Evolutionary conservation across 2,797 vertebrate species (phyloP).

Genomic region (Sebastes matsubarae): DNA sequence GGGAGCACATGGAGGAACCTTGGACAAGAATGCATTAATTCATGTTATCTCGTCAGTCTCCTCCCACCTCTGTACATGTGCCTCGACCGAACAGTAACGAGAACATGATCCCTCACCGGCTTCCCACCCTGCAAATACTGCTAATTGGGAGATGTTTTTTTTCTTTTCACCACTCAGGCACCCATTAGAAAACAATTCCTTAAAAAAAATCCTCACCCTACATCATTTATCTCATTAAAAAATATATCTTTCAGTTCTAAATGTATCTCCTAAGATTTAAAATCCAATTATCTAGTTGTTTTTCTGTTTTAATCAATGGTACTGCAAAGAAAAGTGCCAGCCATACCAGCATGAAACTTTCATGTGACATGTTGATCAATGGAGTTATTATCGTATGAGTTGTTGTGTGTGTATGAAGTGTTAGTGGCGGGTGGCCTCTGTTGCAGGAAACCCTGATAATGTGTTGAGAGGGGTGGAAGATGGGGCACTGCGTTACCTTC

Average conservation of each 20-base stretch:
- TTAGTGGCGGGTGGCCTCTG: conserved; percentile 20
- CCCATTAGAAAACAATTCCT: neutral
- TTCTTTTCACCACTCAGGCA: neutral
- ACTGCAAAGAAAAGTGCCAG: conserved; percentile 51
- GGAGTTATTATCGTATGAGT: conserved; percentile 26
- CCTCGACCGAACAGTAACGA: neutral
- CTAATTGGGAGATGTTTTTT: neutral
- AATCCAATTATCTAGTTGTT: neutral
- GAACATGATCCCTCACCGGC: neutral
- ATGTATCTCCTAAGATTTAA: neutral
- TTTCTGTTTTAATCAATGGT: neutral
- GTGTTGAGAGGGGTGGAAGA: conserved; percentile 37
- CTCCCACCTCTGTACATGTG: neutral
- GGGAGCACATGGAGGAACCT: neutral
- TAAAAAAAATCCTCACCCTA: neutral
- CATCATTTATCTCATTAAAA: neutral
- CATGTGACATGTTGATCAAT: conserved; percentile 26
- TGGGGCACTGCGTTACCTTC: conserved; percentile 83
- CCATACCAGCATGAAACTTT: neutral
- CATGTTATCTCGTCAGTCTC: neutral
- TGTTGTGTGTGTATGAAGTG: conserved; percentile 20
- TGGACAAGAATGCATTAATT: neutral
- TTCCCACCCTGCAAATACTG: conserved; percentile 1
- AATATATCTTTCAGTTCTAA: too few species aligned
- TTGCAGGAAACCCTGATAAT: conserved; percentile 21